These are phyloP conservation scores for Camponotus fellah DNA, from an alignment of 2,888 invertebrate genomes.

Conservation along the genomic window DNA sequence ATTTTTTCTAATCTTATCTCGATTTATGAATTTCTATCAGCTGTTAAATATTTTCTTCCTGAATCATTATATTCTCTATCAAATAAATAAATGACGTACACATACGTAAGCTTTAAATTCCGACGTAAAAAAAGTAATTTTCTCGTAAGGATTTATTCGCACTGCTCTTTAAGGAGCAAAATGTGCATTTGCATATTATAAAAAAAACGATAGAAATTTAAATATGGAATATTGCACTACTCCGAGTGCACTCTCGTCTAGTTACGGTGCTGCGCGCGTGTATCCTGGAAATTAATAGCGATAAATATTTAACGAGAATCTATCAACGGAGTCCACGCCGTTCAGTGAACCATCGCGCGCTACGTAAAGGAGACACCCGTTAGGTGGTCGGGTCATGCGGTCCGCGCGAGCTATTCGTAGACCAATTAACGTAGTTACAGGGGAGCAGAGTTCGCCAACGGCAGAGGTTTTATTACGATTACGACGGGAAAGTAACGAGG, in stretches of 20 bases:
- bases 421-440: constrained; percentile 75
- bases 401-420: constrained; percentile 66
- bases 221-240: not conserved
- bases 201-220: not conserved
- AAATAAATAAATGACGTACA: not conserved
- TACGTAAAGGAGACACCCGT: constrained; percentile 69
- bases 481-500: constrained; percentile 73
- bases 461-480: constrained; percentile 74
- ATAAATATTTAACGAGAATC: constrained; percentile 52
- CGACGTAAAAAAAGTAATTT: not conserved
- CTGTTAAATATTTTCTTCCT: not conserved
- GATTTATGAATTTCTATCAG: not conserved
- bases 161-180: not conserved
- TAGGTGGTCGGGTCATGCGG: constrained; percentile 64
- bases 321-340: not conserved
- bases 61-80: not conserved
- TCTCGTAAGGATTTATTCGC: not conserved
- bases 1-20: not conserved
- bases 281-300: constrained; percentile 36
- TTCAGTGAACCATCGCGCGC: constrained; percentile 33
- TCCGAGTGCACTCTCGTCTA: not conserved
- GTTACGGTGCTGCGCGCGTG: not conserved
- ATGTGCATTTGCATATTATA: not conserved
- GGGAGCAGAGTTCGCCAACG: constrained; percentile 70
- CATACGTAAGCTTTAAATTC: not conserved